Base-by-base conservation (phyloP, 2,797 vertebrate genomes). In the Ptychobarbus kaznakovi region DNA sequence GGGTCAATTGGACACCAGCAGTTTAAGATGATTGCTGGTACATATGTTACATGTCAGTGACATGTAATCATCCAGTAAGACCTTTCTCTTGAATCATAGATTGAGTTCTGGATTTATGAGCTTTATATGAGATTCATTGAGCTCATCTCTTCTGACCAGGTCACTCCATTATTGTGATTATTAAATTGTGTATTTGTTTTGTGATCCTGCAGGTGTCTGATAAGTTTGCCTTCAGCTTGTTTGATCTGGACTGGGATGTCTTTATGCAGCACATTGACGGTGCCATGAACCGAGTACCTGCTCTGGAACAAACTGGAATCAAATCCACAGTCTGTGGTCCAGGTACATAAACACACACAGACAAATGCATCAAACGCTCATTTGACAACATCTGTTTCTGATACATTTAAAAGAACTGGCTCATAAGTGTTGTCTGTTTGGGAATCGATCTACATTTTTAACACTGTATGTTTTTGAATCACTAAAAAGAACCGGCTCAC, bases 241-340 rank as follows among this genome's bases (percentile, higher is more conserved):
- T 99, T 89, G 98, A 99, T 87, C 92, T 99, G 94, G 96, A 99
- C 92, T 99, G 98, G 98, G 97, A 99, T 2, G 95, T 99, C 18
- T 99, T 99, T 90, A 95, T 90, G 88, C 97, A 97, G 85, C 97
- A 99, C 89, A 98, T 99, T 0, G 96, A 98, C 61, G 98, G 98
- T 0, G 98, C 97, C 2, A 80, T 99, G 87, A 97, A 97, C 92
- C 94, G 98, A 44, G 95, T 99, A 18, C 98, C 98, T 0, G 93
- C 90, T 69, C 93, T 99, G 91, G 98, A 98, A 92, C 94, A 93
- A 89, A 99, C 96, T 0, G 98, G 98, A 44, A 96, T 99, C 88
- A 99, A 99, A 92, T 99, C 98, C 85, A 99, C 98, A 0, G 98
- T 99, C 84, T 99, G 98, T 0, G 98, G 98, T 85, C 98, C 98